Evolutionary conservation across 2,797 vertebrate genomes (phyloP), one percentile per base, ranked within the genome.

Genomic region (Paramormyrops hopkinsi): DNA sequence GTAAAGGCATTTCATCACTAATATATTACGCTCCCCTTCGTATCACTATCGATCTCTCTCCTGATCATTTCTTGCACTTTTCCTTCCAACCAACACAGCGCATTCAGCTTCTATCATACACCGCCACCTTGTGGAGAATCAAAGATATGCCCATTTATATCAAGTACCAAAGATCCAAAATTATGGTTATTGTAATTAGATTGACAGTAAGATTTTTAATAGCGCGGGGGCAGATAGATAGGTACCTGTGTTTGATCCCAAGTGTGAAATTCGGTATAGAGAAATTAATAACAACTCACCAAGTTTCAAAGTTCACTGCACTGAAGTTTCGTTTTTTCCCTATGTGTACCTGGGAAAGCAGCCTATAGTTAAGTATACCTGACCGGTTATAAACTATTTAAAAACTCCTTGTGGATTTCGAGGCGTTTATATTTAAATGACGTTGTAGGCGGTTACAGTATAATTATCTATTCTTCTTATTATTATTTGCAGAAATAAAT

Each of bases 71-170:
- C 25, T 33, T 73, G 22, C 11, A 33, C 33, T 5, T 76, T 4
- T 76, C 69, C 69, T 76, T 76, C 14, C 12, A 11, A 41, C 4
- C 69, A 76, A 14, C 17, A 33, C 33, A 33, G 19, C 4, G 46
- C 17, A 14, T 8, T 19, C 12, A 14, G 22, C 12, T 33, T 3
- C 14, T 41, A n/a, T 73, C 62, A 76, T 73, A 76, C 62, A 88
- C 79, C 62, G 88, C 79, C 88, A 59, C 79, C 88, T 22, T 62
- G 79, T 85, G 88, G 88, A 44, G 6, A 56, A 12, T 59, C 29
- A 62, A 2, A 37, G 12, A 25, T 44, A 46, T 83, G 29, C 9
- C 44, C 9, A 8, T 11, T 62, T 41, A 85, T 76, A 41, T 41
- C 14, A 19, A 76, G 33, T 19, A 73, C 65, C 0, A 29, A 14